Percentiles rank a stretch among this genome's conserved stretches.
Conservation (phyloP, 1,140 invertebrate species). For the Chironomus striatipennis region DNA sequence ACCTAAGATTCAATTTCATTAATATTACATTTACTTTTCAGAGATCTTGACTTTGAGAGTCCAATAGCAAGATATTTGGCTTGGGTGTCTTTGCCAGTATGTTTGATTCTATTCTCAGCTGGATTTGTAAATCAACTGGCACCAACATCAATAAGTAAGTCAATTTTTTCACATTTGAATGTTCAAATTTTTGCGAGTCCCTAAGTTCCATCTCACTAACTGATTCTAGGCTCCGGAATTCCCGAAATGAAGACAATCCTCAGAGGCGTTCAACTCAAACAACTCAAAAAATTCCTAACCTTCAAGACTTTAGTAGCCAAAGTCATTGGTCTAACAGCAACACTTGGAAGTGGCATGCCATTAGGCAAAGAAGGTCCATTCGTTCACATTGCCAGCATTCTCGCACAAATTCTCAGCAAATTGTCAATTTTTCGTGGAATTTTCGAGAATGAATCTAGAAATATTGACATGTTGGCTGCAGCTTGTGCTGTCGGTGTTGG, state of each 20-base stretch:
- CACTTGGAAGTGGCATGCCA: conserved; percentile 90
- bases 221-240: conserved; percentile 79
- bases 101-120: conserved; percentile 84
- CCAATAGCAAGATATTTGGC: conserved; percentile 78
- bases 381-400: conserved; percentile 94
- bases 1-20: too few relatives aligned
- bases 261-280: conserved; percentile 67
- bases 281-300: conserved; percentile 92
- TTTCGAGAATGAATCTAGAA: conserved; percentile 89
- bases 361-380: conserved; percentile 98
- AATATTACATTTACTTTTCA: too few relatives aligned
- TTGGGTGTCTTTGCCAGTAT: conserved; percentile 84
- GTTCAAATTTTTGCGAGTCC: background rate
- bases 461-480: conserved; percentile 90
- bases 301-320: conserved; percentile 92
- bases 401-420: conserved; percentile 86
- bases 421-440: conserved; percentile 87
- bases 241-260: conserved; percentile 99
- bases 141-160: conserved; percentile 82
- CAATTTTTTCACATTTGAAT: too few relatives aligned
- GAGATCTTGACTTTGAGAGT: conserved; percentile 64
- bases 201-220: background rate
- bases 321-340: conserved; percentile 89
- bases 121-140: conserved; percentile 92
- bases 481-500: conserved; percentile 91